Evolutionary conservation across 1,140 invertebrate genomes (phyloP), one percentile per base, ranked within the genome.

Genomic region (Papilio helenus): DNA sequence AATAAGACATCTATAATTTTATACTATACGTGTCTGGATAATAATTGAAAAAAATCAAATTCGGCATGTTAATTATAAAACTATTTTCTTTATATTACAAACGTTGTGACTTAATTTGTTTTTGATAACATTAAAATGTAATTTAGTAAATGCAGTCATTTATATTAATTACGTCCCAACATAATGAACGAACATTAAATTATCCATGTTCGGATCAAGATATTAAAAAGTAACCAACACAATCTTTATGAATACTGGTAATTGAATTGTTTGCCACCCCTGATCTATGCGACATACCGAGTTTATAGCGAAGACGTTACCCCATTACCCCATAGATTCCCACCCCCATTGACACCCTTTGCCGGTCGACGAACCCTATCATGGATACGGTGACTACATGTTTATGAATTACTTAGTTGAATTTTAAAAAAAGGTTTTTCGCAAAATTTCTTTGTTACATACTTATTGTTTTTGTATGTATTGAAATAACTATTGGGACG

Each of bases 311-410:
- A 74, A 74, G 72, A 49, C 72, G 72, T 74, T 74, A 74, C 72
- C 44, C 20, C 44, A 74, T 74, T 74, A 51, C 72, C 44, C 10
- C 72, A 29, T 74, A 46, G 44, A 74, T 26, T 51, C 44, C 72
- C 61, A 68, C 61, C 72, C 72, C 72, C 44, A 74, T 74, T 74
- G 72, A 74, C 72, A 42, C 72, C 44, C 72, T 74, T 74, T 49
- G 12, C 44, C 72, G 72, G 72, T 74, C 72, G 72, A 74, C 72
- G 72, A 74, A 74, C 72, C 42, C 44, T 74, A 0, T 23, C n/a
- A 18, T 72, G 18, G 16, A 12, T 20, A 18, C 8, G 18, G 71
- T 72, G 39, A 44, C 71, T 23, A 72, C 18, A 44, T 44, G 14
- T 72, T 72, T 44, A 39, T 10, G 5, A 39, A n/a, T n/a, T n/a